Conservation (phyloP, 2,113 vertebrate genomes). For the Trogon surrucura region DNA sequence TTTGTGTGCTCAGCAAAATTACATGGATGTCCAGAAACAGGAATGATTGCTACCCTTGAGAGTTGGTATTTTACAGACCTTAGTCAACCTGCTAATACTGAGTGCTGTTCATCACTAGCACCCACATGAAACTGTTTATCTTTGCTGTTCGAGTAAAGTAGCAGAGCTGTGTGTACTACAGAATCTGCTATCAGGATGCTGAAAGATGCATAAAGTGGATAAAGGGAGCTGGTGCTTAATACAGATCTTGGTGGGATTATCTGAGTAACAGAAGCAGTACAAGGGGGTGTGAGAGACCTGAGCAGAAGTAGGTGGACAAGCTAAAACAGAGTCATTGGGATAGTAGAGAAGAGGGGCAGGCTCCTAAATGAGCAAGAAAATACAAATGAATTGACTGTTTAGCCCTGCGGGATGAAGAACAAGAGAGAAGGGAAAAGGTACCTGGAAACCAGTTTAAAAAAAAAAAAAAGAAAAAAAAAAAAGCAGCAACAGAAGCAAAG, state of each 20-base stretch:
- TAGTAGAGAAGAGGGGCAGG: background rate
- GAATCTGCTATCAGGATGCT: background rate
- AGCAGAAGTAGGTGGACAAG: background rate
- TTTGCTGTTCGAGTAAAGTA: background rate
- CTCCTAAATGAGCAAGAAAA: background rate
- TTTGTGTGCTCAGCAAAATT: background rate
- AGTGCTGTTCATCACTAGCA: background rate
- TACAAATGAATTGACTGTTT: background rate
- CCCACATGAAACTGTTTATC: background rate
- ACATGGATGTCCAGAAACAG: background rate
- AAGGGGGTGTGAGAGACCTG: background rate
- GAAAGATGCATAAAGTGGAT: background rate
- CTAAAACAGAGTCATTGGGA: background rate
- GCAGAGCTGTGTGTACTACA: background rate
- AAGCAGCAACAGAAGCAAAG: background rate
- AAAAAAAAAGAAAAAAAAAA: background rate
- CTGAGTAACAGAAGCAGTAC: background rate
- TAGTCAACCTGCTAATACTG: background rate
- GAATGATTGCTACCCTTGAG: background rate
- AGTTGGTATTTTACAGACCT: background rate
- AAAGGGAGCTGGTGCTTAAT: background rate
- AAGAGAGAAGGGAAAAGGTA: background rate
- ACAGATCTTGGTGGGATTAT: background rate
- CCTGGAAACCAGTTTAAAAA: background rate
- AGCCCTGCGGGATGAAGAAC: background rate